These are phyloP conservation scores for Onthophagus taurus DNA, from an alignment of 1,140 invertebrate species.

Conservation along the genomic window DNA sequence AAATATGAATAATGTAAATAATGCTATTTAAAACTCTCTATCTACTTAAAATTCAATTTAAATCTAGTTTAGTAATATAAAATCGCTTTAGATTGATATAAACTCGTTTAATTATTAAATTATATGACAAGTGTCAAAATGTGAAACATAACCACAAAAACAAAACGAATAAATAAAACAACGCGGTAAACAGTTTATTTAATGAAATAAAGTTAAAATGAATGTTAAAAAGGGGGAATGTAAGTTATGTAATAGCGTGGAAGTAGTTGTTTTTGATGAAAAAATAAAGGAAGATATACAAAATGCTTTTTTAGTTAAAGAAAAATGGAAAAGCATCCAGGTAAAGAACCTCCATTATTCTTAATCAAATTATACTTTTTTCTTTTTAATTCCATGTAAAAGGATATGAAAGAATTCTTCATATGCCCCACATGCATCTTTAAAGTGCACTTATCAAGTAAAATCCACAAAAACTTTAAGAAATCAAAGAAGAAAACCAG, in stretches of 20 bases:
- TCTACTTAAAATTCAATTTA: neutral
- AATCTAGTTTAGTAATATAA: neutral
- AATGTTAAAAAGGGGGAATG: neutral
- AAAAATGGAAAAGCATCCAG: neutral
- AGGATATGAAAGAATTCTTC: too few relatives aligned
- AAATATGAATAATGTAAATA: neutral
- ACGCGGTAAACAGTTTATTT: neutral
- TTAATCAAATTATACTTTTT: neutral
- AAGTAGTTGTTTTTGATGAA: neutral
- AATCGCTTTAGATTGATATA: neutral
- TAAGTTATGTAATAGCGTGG: constrained; percentile 1
- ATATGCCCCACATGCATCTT: too few relatives aligned
- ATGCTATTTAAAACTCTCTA: neutral
- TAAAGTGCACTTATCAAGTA: too few relatives aligned
- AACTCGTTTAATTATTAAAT: neutral
- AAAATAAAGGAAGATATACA: neutral
- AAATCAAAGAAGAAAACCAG: too few relatives aligned
- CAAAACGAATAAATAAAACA: too few relatives aligned
- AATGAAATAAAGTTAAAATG: neutral
- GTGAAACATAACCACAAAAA: too few relatives aligned
- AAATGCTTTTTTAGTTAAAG: constrained; percentile 7
- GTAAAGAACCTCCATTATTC: neutral
- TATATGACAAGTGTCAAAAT: neutral
- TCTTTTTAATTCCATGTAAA: too few relatives aligned
- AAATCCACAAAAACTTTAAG: too few relatives aligned